A percentile compares a stretch with the other conserved stretches of the same genome.
Evolutionary conservation across 2,888 invertebrate genomes (phyloP).

Genomic region (Caenorhabditis wallacei): DNA sequence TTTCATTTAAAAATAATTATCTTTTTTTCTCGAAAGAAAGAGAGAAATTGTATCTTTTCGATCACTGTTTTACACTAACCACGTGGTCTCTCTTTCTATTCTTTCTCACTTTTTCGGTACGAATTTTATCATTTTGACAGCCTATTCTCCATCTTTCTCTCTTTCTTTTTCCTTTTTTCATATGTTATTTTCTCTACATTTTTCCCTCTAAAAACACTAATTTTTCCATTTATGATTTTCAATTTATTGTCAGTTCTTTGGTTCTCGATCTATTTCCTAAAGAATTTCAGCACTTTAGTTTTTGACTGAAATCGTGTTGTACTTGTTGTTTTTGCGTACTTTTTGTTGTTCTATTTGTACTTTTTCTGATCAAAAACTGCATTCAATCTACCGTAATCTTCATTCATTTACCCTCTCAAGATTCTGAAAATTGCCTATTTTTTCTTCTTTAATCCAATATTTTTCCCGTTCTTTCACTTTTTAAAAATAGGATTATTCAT

Average conservation of each 20-base stretch:
- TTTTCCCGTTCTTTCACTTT: background rate
- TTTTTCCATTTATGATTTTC: background rate
- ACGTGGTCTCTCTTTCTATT: conserved; percentile 31
- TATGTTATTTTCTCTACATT: background rate
- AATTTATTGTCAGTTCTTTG: background rate
- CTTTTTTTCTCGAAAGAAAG: conserved; percentile 9
- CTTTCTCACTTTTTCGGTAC: conserved; percentile 30
- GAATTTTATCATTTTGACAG: conserved; percentile 25
- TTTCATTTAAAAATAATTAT: conserved; percentile 13
- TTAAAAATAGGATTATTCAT: conserved; percentile 4
- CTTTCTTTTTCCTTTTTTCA: background rate
- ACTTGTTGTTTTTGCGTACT: conserved; percentile 29
- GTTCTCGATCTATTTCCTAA: conserved; percentile 7
- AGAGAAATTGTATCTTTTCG: conserved; percentile 25
- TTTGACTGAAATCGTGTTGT: conserved; percentile 19
- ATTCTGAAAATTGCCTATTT: background rate
- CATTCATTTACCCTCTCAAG: background rate
- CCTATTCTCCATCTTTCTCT: conserved; percentile 18
- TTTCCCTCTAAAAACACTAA: background rate
- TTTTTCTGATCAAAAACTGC: conserved; percentile 33
- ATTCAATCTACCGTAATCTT: conserved; percentile 11
- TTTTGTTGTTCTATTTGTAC: conserved; percentile 6
- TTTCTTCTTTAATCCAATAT: background rate
- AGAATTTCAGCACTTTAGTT: conserved; percentile 27
- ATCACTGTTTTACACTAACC: conserved; percentile 16